Evolutionary conservation across 1,140 invertebrate species (phyloP), one percentile per base, ranked within the genome.

Genomic region (Hycleus phaleratus): DNA sequence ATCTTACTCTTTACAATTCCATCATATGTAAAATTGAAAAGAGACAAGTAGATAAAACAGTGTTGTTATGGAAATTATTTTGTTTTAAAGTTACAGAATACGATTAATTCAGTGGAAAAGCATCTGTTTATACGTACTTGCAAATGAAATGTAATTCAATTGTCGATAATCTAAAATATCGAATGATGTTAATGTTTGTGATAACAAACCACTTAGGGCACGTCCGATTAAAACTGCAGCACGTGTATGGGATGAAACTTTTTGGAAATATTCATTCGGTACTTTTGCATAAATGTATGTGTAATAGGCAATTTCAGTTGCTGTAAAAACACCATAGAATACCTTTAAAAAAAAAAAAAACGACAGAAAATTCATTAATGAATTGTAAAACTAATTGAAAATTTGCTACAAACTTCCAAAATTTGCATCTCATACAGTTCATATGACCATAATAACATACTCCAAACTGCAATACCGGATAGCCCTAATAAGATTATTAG

Each of bases 211-310:
- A 4, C 84, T 79, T 8, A 85, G 62, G 66, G 85, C 84, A 60
- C 83, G 78, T 6, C 90, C 89, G 3, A 78, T 66, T 24, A 90
- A 77, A 62, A 81, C 76, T 4, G 87, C 86, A 7, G 82, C 82
- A 65, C 86, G 77, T 0, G 86, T 87, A 64, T 85, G 83, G 4
- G 85, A 82, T 0, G 89, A 88, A 1, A 90, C 87, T 66, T 81
- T 78, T 65, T 88, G 82, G 73, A 88, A 92, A 71, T 87, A 78
- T 54, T 81, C 76, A 62, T 78, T 81, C 54, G 85, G 80, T 42
- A 95, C 91, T 79, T 93, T 91, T 9, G 92, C 90, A 77, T 95
- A 97, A 60, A 95, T 92, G 67, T 96, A 97, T 0, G 92, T 93
- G 61, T 86, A 90, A 74, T 95, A 96, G 0, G 92, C 92, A 1